A percentile compares a stretch with the other conserved stretches of the same genome.
Evolutionary conservation across 2,888 invertebrate genomes (phyloP).

Genomic region (Nomada flava): DNA sequence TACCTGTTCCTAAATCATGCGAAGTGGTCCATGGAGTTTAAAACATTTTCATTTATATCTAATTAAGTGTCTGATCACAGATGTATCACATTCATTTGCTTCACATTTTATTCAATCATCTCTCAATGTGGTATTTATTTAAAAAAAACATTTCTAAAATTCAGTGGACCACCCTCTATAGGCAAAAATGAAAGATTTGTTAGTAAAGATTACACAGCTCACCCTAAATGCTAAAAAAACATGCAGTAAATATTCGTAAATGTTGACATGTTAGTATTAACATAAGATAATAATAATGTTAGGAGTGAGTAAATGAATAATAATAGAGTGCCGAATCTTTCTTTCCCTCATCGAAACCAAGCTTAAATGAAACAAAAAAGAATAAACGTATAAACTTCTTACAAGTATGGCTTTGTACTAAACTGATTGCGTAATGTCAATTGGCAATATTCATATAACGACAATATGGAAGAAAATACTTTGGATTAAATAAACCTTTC

Average conservation of each 20-base stretch:
- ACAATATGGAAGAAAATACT: slow-evolving; percentile 17
- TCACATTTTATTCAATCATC: slow-evolving; percentile 20
- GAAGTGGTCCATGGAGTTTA: slow-evolving; percentile 37
- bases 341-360: slow-evolving; percentile 3
- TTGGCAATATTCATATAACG: neutral
- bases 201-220: slow-evolving; percentile 57
- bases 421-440: slow-evolving; percentile 31
- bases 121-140: slow-evolving; percentile 18
- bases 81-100: slow-evolving; percentile 48
- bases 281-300: slow-evolving; percentile 40
- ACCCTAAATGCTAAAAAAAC: slow-evolving; percentile 60
- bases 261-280: slow-evolving; percentile 52
- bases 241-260: slow-evolving; percentile 66
- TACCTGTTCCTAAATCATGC: slow-evolving; percentile 31
- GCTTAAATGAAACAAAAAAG: slow-evolving; percentile 21
- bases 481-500: slow-evolving; percentile 29
- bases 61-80: slow-evolving; percentile 45
- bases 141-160: slow-evolving; percentile 47
- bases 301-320: slow-evolving; percentile 31
- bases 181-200: slow-evolving; percentile 30
- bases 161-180: slow-evolving; percentile 44
- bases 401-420: slow-evolving; percentile 47
- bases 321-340: slow-evolving; percentile 34
- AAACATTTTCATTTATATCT: slow-evolving; percentile 25
- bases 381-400: slow-evolving; percentile 21